phyloP scores from a whole-genome alignment of 2,888 invertebrate species.

The Drosophila dives region DNA sequence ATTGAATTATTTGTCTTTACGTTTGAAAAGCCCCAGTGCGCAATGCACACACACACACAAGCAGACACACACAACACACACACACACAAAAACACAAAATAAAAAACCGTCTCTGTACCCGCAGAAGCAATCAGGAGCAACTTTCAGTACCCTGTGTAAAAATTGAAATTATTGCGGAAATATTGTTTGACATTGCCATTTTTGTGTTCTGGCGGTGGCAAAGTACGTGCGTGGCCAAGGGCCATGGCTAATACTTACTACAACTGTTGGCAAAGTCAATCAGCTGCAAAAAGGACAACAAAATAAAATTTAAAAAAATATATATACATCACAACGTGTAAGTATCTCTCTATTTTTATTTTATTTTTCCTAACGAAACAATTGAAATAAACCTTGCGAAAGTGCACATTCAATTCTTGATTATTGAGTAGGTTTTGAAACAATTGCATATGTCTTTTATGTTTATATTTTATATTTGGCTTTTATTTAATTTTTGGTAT shows the following conservation, averaged over 20 bases:
- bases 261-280: constrained; percentile 37
- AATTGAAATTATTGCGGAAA: constrained; percentile 67
- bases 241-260: constrained; percentile 23
- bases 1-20: constrained; percentile 78
- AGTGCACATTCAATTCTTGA: neutral
- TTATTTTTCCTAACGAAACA: neutral
- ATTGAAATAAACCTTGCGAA: neutral
- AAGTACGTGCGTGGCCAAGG: constrained; percentile 35
- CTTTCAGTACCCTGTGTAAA: constrained; percentile 45
- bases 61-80: neutral
- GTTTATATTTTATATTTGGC: neutral
- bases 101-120: neutral
- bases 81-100: constrained; percentile 5
- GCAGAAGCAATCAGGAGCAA: constrained; percentile 23
- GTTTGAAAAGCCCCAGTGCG: constrained; percentile 60
- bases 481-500: neutral
- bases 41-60: constrained; percentile 9
- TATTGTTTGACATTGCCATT: constrained; percentile 53
- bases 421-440: neutral
- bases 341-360: constrained; percentile 12
- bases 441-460: neutral
- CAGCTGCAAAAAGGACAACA: constrained; percentile 23
- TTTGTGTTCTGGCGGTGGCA: constrained; percentile 26
- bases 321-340: constrained; percentile 7
- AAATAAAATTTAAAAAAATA: constrained; percentile 10